phyloP scores from a whole-genome alignment of 1,140 invertebrate species.

The Heliconius nattereri region DNA sequence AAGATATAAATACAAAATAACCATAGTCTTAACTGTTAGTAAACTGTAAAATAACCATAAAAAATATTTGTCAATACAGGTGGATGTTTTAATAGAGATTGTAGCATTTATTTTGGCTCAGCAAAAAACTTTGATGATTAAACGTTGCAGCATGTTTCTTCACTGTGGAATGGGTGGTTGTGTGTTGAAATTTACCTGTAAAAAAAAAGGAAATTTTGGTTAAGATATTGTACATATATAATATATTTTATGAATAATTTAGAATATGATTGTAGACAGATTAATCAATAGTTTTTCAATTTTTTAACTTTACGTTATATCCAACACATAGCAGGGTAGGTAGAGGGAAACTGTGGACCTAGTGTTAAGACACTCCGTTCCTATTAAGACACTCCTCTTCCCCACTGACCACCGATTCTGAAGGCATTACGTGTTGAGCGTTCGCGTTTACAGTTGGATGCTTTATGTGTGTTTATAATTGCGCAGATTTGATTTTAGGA shows the following conservation, averaged over 20 bases:
- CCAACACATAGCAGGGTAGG: not conserved
- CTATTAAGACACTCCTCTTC: too few species aligned
- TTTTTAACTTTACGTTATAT: too few species aligned
- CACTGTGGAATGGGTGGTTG: not conserved
- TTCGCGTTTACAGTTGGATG: too few species aligned
- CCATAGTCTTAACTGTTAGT: not conserved
- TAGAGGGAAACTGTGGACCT: not conserved
- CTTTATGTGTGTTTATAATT: too few species aligned
- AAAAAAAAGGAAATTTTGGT: not conserved
- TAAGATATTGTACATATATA: not conserved
- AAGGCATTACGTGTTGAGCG: too few species aligned
- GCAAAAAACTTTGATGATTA: not conserved
- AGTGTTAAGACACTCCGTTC: not conserved
- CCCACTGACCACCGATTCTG: too few species aligned
- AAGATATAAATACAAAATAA: not conserved
- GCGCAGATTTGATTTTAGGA: too few species aligned
- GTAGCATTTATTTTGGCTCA: not conserved
- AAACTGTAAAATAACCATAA: not conserved
- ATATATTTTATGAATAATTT: too few species aligned
- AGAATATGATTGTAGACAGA: too few species aligned
- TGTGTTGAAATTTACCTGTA: conserved; percentile 7
- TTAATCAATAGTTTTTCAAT: too few species aligned
- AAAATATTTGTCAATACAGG: conserved; percentile 1
- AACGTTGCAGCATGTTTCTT: not conserved
- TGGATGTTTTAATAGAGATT: conserved; percentile 1